Percentiles rank a stretch among this genome's conserved stretches.
These are phyloP conservation scores for Lophotriccus pileatus DNA, from an alignment of 2,797 vertebrate genomes.

Conservation along the genomic window DNA sequence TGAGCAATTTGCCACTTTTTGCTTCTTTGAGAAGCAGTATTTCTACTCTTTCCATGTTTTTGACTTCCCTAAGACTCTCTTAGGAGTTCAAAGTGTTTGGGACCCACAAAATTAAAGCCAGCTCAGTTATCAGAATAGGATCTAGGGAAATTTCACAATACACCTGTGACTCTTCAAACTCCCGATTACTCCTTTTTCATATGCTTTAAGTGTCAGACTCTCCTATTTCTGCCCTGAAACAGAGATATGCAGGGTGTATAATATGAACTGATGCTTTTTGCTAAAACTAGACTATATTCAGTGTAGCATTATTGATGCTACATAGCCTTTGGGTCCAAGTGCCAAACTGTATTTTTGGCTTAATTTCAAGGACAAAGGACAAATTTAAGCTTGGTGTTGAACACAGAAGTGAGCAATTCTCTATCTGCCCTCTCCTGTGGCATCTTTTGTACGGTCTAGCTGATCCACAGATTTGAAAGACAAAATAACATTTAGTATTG, in stretches of 20 bases:
- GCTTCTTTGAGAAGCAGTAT: neutral
- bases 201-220: neutral
- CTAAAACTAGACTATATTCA: neutral
- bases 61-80: neutral
- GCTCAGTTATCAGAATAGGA: neutral
- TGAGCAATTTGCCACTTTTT: neutral
- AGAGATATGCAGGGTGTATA: neutral
- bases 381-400: neutral
- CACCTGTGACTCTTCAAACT: neutral
- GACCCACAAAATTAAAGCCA: neutral
- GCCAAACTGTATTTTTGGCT: neutral
- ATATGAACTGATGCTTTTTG: neutral
- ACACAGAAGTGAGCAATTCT: neutral
- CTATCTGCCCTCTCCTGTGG: neutral
- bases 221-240: neutral
- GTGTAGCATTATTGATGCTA: neutral
- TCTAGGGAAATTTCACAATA: neutral
- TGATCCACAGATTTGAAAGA: neutral
- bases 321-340: neutral
- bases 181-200: neutral
- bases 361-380: constrained; percentile 5
- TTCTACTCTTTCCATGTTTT: neutral
- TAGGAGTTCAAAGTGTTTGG: neutral
- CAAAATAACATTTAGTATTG: neutral
- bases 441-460: neutral